Evolutionary conservation across 2,888 invertebrate species (phyloP).

Genomic region (Diogma glabrata): DNA sequence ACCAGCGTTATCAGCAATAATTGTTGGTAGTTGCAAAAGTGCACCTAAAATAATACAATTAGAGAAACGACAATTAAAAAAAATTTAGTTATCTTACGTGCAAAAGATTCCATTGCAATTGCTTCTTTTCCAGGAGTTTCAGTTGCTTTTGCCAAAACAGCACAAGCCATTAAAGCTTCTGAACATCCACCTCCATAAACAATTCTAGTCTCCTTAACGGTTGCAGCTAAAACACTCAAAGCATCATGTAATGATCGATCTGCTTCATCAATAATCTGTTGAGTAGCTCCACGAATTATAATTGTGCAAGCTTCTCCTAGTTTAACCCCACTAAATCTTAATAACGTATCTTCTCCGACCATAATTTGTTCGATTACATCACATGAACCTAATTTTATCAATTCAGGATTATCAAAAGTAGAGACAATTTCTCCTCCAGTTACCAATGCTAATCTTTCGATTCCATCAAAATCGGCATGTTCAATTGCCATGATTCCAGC

Average conservation of each 20-base stretch:
- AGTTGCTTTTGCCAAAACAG: slow-evolving; percentile 70
- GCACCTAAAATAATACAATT: slow-evolving; percentile 43
- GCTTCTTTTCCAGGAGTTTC: slow-evolving; percentile 94
- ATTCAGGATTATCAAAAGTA: slow-evolving; percentile 89
- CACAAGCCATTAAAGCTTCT: slow-evolving; percentile 95
- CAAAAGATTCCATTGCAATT: slow-evolving; percentile 93
- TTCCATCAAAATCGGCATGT: slow-evolving; percentile 99
- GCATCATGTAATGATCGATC: slow-evolving; percentile 98
- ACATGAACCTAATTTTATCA: slow-evolving; percentile 87
- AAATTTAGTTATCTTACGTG: slow-evolving; percentile 36
- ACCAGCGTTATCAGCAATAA: slow-evolving; percentile 97
- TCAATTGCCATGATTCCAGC: slow-evolving; percentile 98
- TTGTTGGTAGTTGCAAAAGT: slow-evolving; percentile 79
- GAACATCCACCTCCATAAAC: slow-evolving; percentile 90
- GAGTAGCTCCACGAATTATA: slow-evolving; percentile 93
- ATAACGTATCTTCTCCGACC: slow-evolving; percentile 92
- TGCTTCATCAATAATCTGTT: slow-evolving; percentile 97
- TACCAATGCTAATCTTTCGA: slow-evolving; percentile 92
- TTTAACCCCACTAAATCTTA: slow-evolving; percentile 90
- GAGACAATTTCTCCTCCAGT: slow-evolving; percentile 98
- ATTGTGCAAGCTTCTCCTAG: slow-evolving; percentile 95
- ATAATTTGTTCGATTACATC: slow-evolving; percentile 95
- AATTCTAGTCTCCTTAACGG: slow-evolving; percentile 84
- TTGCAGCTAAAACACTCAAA: slow-evolving; percentile 90
- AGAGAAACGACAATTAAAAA: slow-evolving; percentile 2